A percentile compares a stretch with the other conserved stretches of the same genome.
Conservation (phyloP, 2,888 invertebrate species). For the Gibbula magus region DNA sequence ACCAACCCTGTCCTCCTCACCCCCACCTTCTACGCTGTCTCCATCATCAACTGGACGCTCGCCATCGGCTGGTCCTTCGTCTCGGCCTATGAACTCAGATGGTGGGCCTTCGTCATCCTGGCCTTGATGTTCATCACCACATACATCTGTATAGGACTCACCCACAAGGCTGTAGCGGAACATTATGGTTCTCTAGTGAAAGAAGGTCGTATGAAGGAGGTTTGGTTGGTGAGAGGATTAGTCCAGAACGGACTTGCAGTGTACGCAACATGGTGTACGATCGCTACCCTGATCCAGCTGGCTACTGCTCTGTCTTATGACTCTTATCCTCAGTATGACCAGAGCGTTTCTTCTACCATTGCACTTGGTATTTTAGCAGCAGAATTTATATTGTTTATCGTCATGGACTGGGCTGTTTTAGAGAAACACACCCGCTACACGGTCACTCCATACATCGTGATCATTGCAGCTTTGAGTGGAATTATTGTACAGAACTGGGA, state of each 20-base stretch:
- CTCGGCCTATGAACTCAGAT: slow-evolving; percentile 38
- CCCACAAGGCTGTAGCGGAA: background rate
- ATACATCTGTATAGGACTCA: slow-evolving; percentile 8
- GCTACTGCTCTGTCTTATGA: background rate
- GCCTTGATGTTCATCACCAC: slow-evolving; percentile 14
- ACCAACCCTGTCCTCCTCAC: slow-evolving; percentile 46
- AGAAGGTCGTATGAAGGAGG: background rate
- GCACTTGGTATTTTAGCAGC: slow-evolving; percentile 56
- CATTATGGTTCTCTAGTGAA: background rate
- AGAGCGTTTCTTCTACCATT: slow-evolving; percentile 55
- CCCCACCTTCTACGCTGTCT: slow-evolving; percentile 47
- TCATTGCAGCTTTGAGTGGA: slow-evolving; percentile 66
- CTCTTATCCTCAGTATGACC: background rate
- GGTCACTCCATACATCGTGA: slow-evolving; percentile 68
- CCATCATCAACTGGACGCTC: slow-evolving; percentile 47
- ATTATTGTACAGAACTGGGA: slow-evolving; percentile 61
- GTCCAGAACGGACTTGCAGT: background rate
- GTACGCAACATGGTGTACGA: background rate
- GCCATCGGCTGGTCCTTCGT: slow-evolving; percentile 59
- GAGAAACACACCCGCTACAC: slow-evolving; percentile 69
- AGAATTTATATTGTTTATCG: slow-evolving; percentile 58
- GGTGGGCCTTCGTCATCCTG: background rate
- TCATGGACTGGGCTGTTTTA: slow-evolving; percentile 64
- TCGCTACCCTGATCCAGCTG: background rate
- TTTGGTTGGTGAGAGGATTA: background rate